phyloP scores from a whole-genome alignment of 2,888 invertebrate species.

The Vannuccia rotundouncinata region DNA sequence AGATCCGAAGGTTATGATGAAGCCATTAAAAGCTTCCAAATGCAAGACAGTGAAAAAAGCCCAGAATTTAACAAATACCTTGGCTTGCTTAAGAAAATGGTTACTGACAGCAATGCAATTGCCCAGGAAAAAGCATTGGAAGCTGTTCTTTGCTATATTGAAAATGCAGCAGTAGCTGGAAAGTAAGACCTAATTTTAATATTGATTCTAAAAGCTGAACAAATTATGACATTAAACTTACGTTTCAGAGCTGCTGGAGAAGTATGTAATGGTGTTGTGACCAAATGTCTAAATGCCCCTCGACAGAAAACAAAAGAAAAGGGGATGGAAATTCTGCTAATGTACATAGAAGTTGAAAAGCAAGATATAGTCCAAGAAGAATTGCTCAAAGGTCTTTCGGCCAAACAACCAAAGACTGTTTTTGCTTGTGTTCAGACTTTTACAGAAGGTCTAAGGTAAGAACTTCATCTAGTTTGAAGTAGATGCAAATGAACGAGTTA shows the following conservation, averaged over 20 bases:
- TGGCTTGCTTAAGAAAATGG: constrained; percentile 85
- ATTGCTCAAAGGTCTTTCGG: constrained; percentile 81
- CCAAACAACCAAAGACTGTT: constrained; percentile 91
- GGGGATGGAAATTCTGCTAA: constrained; percentile 76
- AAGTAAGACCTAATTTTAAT: constrained; percentile 63
- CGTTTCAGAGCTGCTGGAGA: constrained; percentile 69
- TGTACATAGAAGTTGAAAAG: constrained; percentile 93
- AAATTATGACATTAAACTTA: too few species aligned
- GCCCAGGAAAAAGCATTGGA: constrained; percentile 92
- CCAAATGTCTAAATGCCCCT: constrained; percentile 84
- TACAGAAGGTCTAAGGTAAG: constrained; percentile 66
- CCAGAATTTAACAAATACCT: constrained; percentile 85
- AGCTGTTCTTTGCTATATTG: constrained; percentile 78
- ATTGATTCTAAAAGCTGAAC: too few species aligned
- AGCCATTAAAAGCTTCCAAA: constrained; percentile 76
- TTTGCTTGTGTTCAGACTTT: constrained; percentile 72
- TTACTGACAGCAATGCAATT: constrained; percentile 82
- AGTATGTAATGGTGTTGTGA: constrained; percentile 76
- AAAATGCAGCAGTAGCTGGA: constrained; percentile 66
- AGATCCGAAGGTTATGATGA: constrained; percentile 88
- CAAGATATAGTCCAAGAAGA: constrained; percentile 74
- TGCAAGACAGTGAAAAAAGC: constrained; percentile 79
- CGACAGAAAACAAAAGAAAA: constrained; percentile 84
- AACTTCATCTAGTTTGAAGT: not conserved
- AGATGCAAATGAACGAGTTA: too few species aligned